Evolutionary conservation across 2,888 invertebrate species (phyloP), one percentile per base, ranked within the genome.

Genomic region (Cerastis leucographa): DNA sequence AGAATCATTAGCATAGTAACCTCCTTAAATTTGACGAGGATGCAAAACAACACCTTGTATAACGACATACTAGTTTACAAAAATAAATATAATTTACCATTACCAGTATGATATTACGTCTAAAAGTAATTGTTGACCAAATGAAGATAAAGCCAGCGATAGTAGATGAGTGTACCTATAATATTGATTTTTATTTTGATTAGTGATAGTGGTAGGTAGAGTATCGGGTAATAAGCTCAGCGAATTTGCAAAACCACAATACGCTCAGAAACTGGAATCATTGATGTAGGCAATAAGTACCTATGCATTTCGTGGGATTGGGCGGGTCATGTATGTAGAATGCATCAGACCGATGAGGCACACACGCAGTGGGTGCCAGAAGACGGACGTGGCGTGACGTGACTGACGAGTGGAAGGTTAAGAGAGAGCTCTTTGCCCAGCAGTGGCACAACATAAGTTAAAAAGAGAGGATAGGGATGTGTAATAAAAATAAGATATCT

Each of bases 101-200:
- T 29, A 17, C 59, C 59, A 59, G 2, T 2, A 25, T 12, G 54
- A 22, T 49, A 5, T 40, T n/a, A 61, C 29, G 2, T 35, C 66
- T 14, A 61, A 71, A 78, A 46, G 46, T 59, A 25, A 66, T 61
- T 54, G 46, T 44, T 22, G 17, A 56, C 51, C 22, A 56, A 68
- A 67, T 46, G 22, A 3, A 69, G 66, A 78, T 72, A 64, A 61
- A 64, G 22, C 42, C 11, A 56, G 42, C 40, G 49, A 78, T 78
- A 56, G 35, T 14, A 59, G 25, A 35, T 40, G 44, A 78, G 73
- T 73, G 44, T 69, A 29, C 46, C 25, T 35, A 25, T 44, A 80
- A 80, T 80, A 71, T 76, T 81, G 68, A 74, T 78, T 69, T 69
- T 78, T 25, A 69, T 64, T 46, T 44, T 8, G 35, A 56, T 56